Conservation (phyloP, 2,797 vertebrate species). For the Clarias pachynema region DNA sequence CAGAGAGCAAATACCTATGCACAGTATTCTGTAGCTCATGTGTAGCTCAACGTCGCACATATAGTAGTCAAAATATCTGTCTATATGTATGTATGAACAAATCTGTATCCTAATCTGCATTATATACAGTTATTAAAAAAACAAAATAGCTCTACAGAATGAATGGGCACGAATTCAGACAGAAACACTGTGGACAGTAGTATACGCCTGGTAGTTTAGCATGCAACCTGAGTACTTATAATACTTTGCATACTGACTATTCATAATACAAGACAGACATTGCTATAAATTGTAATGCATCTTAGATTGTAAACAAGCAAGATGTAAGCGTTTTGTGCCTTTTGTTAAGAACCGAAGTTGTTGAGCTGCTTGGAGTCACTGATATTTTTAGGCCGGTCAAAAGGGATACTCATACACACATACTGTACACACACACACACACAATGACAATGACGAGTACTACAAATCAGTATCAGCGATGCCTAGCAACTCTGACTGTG, state of each 20-base stretch:
- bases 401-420: background rate
- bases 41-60: too few relatives aligned
- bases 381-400: background rate
- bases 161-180: too few relatives aligned
- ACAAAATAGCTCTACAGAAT: too few relatives aligned
- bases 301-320: background rate
- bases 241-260: background rate
- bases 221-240: background rate
- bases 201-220: too few relatives aligned
- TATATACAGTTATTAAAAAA: too few relatives aligned
- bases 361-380: background rate
- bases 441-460: constrained; percentile 3
- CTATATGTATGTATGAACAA: too few relatives aligned
- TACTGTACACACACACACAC: background rate
- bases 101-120: too few relatives aligned
- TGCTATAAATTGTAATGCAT: background rate
- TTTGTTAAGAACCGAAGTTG: background rate
- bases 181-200: too few relatives aligned
- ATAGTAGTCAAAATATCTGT: too few relatives aligned
- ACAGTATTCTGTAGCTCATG: too few relatives aligned
- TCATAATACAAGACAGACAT: background rate
- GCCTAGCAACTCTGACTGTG: constrained; percentile 57
- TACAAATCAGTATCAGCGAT: background rate
- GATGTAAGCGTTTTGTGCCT: background rate
- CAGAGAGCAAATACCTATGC: too few relatives aligned